Evolutionary conservation across 1,140 invertebrate genomes (phyloP).

Genomic region (Pachyrhynchus sulphureomaculatus): DNA sequence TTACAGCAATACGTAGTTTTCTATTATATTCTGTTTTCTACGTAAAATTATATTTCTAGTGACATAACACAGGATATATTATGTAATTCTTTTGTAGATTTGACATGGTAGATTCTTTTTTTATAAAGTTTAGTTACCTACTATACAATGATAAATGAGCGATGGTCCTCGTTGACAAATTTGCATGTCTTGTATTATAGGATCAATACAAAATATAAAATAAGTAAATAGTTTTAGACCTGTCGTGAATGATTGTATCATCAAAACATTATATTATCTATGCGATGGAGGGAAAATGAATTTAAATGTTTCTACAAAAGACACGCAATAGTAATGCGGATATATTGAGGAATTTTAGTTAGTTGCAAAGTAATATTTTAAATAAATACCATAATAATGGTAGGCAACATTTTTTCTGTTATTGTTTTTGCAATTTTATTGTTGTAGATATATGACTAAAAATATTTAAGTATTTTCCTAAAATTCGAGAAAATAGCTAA

Average conservation of each 20-base stretch:
- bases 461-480: too few relatives aligned
- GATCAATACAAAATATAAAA: conserved; percentile 19
- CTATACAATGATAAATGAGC: not conserved
- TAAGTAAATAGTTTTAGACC: conserved; percentile 24
- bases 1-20: too few relatives aligned
- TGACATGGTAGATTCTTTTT: too few relatives aligned
- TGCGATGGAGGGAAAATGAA: conserved; percentile 13
- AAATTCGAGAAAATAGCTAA: too few relatives aligned
- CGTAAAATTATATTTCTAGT: too few relatives aligned
- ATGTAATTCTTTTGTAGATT: too few relatives aligned
- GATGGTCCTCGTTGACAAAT: conserved; percentile 5
- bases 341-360: not conserved
- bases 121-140: not conserved
- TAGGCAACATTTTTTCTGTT: too few relatives aligned
- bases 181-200: conserved; percentile 16
- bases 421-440: too few relatives aligned
- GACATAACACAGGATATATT: too few relatives aligned
- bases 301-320: conserved; percentile 7
- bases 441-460: too few relatives aligned
- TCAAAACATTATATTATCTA: conserved; percentile 25
- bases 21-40: too few relatives aligned
- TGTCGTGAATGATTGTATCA: conserved; percentile 27
- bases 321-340: conserved; percentile 19
- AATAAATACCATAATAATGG: too few relatives aligned
- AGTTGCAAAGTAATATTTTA: not conserved